phyloP scores from a whole-genome alignment of 2,113 vertebrate genomes.

The Bettongia penicillata region DNA sequence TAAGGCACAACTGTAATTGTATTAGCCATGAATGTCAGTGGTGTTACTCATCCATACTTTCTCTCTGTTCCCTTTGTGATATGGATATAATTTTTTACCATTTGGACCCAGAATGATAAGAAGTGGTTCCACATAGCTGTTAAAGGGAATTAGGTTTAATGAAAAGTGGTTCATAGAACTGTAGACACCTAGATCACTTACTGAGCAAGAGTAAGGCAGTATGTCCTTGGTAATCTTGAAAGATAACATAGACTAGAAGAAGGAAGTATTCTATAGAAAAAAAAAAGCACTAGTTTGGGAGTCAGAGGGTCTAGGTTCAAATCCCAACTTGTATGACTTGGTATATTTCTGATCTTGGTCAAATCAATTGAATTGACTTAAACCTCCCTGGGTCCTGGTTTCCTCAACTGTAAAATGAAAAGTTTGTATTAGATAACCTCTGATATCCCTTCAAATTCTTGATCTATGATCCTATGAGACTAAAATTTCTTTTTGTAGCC shows the following conservation, averaged over 20 bases:
- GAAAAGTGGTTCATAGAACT: background rate
- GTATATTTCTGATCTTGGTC: background rate
- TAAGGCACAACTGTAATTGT: background rate
- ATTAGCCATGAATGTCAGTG: background rate
- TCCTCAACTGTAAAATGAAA: background rate
- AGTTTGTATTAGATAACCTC: background rate
- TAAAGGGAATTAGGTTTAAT: background rate
- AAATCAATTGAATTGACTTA: background rate
- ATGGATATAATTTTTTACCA: background rate
- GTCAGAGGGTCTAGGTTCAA: background rate
- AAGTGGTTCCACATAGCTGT: background rate
- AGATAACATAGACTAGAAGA: background rate
- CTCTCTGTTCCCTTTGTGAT: background rate
- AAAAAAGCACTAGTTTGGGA: background rate
- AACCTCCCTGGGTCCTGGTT: background rate
- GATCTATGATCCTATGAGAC: background rate
- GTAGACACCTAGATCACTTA: background rate
- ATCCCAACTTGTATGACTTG: background rate
- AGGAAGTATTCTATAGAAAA: background rate
- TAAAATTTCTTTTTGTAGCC: background rate
- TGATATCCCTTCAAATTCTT: background rate
- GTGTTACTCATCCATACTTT: background rate
- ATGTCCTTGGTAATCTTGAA: background rate
- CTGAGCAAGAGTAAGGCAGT: background rate
- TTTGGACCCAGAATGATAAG: background rate